Base-by-base conservation (phyloP, 2,888 invertebrate species). In the Philopedon plagiatum region DNA sequence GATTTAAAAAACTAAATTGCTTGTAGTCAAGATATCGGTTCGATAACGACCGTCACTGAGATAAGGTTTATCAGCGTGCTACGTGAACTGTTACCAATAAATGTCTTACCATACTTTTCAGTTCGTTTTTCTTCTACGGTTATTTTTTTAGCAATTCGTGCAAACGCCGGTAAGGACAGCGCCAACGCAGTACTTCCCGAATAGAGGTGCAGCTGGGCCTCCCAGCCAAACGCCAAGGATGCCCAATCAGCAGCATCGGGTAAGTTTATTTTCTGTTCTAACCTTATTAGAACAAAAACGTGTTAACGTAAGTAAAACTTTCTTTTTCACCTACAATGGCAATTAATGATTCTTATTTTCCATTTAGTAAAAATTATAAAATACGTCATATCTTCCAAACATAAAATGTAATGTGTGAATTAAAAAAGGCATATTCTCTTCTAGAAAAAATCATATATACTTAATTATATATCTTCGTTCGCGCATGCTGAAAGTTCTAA, bases 191-290 rank as follows among this genome's bases (percentile, higher is more conserved):
- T 75, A 46, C 64, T 64, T 62, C 57, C 65, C 21, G 26, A 26
- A 49, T 19, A 60, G 71, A 51, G 57, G 60, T 13, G 54, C 67
- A 11, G 72, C 58, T n/a, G 73, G 58, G 21, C 82, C 82, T 46
- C 78, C 81, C 56, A 82, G 61, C 75, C 84, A 82, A 79, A 73
- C 78, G 32, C 78, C 78, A 32, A 84, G 85, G 73, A 84, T 85
- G 84, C 75, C 81, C 23, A 83, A 79, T 66, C 82, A 83, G 68
- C 82, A 82, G 71, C 81, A 79, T 51, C 73, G 81, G 75, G 84
- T 84, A 78, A 81, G 81, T 77, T 61, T 41, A 46, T n/a, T n/a
- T n/a, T n/a, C n/a, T n/a, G n/a, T 32, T 29, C 19, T 49, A 18
- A 26, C 7, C 41, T 44, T 49, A 3, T 18, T 23, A 29, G 11